These are phyloP conservation scores for Macrophya annulata DNA, from an alignment of 2,888 invertebrate genomes.

Conservation along the genomic window DNA sequence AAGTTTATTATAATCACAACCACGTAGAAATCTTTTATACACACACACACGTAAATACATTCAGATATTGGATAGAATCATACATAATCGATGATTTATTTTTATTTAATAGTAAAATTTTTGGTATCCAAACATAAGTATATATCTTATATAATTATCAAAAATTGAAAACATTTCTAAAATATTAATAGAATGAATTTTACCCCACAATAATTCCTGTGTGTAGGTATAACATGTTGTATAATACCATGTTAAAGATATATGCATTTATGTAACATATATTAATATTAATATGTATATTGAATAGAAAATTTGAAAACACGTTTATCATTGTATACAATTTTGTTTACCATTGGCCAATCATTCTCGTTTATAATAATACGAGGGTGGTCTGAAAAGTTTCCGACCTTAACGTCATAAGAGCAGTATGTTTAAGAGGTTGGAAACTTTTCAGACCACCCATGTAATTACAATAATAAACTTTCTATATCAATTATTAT, in stretches of 20 bases:
- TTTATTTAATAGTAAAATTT: background rate
- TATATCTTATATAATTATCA: background rate
- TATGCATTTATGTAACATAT: no score
- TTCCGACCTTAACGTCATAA: no score
- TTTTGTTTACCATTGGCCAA: background rate
- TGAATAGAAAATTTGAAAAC: background rate
- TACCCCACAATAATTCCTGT: no score
- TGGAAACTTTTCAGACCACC: no score
- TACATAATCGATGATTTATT: background rate
- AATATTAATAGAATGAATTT: background rate
- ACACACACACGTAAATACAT: background rate
- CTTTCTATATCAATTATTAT: background rate
- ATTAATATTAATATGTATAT: no score
- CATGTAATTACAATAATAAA: background rate
- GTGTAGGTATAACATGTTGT: no score
- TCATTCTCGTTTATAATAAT: background rate
- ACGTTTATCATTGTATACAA: background rate
- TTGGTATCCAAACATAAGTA: slow-evolving; percentile 1
- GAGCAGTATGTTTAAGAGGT: no score
- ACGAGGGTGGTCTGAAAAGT: no score
- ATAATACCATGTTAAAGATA: no score
- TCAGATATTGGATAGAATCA: background rate
- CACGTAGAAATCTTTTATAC: background rate
- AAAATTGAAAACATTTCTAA: slow-evolving; percentile 17
- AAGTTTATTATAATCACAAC: slow-evolving; percentile 26